Evolutionary conservation across 2,888 invertebrate genomes (phyloP), one percentile per base, ranked within the genome.

Genomic region (Noctua comes): DNA sequence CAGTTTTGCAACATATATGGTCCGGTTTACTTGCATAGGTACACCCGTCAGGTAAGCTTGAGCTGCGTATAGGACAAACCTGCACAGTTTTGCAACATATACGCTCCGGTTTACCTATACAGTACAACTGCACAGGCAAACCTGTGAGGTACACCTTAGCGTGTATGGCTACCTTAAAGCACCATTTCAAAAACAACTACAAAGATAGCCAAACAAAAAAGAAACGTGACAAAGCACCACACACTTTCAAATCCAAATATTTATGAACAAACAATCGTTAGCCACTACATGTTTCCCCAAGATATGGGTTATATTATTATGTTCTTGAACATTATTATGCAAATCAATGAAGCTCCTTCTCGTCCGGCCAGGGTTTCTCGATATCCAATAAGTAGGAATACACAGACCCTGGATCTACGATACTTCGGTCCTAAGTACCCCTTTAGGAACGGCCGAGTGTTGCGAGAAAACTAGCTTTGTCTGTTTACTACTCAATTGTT

Each of bases 301-400:
- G 36, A 51, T 73, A 54, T 46, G 24, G 68, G 48, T 31, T 57
- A 54, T 70, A 48, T n/a, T n/a, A n/a, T n/a, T n/a, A n/a, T 80
- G 65, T 48, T 65, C 59, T 43, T 51, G 27, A 27, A 40, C 79
- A 77, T 54, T 68, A 76, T 62, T 82, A 82, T 82, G 83, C 68
- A 82, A 83, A 82, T 79, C 70, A 24, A 31, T 51, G 36, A 48
- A 79, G 46, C 79, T 68, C 40, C 21, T n/a, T 46, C 46, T 79
- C 48, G 62, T 18, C 70, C 59, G 73, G 62, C 48, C 18, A 78
- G 66, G 59, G 66, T 70, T 68, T 72, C 68, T 40, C 68, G n/a
- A 77, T 82, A 81, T 76, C 66, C 82, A 46, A 62, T 77, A 82
- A 57, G 46, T 48, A 54, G 16, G 66, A 62, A 69, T 48, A 40